Percentiles rank a stretch among this genome's conserved stretches.
These are phyloP conservation scores for Autographa pulchrina DNA, from an alignment of 2,888 invertebrate genomes.

Conservation along the genomic window DNA sequence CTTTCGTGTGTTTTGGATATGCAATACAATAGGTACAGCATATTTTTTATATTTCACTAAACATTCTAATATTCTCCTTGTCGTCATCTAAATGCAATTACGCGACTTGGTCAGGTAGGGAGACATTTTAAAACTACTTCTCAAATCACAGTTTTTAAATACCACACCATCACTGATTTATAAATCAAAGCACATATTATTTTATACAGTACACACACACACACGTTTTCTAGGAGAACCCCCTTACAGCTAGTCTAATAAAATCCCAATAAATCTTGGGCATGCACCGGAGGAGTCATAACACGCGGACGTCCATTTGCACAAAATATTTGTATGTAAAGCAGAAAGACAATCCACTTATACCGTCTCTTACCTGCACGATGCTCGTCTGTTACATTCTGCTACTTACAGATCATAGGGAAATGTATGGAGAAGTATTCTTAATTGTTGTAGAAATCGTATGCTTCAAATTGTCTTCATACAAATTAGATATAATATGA, in stretches of 20 bases:
- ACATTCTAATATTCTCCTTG: too few relatives aligned
- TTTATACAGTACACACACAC: not conserved
- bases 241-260: conserved; percentile 23
- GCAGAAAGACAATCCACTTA: conserved; percentile 89
- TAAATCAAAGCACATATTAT: not conserved
- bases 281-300: conserved; percentile 34
- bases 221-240: not conserved
- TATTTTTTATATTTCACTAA: too few relatives aligned
- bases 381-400: conserved; percentile 80
- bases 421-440: conserved; percentile 62
- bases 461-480: not conserved
- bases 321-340: conserved; percentile 88
- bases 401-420: conserved; percentile 62
- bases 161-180: too few relatives aligned
- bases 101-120: too few relatives aligned
- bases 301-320: conserved; percentile 72
- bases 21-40: too few relatives aligned
- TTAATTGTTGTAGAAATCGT: not conserved
- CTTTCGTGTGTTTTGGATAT: too few relatives aligned
- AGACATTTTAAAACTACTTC: too few relatives aligned
- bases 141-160: too few relatives aligned
- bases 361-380: conserved; percentile 86
- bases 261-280: conserved; percentile 40
- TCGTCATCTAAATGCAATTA: too few relatives aligned
- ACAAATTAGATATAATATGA: not conserved